A percentile compares a stretch with the other conserved stretches of the same genome.
phyloP scores from a whole-genome alignment of 2,113 vertebrate genomes.

The Chloroceryle aenea region DNA sequence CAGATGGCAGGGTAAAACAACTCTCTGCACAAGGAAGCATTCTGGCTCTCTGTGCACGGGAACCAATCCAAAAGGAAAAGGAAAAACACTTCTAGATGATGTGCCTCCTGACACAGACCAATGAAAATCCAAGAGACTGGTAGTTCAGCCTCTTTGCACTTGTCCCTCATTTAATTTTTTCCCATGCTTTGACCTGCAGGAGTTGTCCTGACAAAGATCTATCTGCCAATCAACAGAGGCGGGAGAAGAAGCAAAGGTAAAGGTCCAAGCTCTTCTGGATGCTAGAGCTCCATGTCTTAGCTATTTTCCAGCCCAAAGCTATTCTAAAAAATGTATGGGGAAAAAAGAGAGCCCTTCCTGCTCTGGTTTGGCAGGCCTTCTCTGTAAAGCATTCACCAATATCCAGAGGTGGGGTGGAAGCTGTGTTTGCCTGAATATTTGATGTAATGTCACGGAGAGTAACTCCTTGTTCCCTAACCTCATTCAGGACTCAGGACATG shows the following conservation, averaged over 20 bases:
- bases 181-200: background rate
- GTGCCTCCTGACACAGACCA: background rate
- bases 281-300: background rate
- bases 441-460: background rate
- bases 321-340: background rate
- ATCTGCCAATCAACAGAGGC: background rate
- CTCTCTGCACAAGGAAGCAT: background rate
- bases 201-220: background rate
- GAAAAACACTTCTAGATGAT: slow-evolving; percentile 9
- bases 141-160: background rate
- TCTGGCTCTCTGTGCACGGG: background rate
- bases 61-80: slow-evolving; percentile 25
- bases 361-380: background rate
- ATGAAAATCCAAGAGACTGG: background rate
- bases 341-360: background rate
- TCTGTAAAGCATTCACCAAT: background rate
- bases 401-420: background rate
- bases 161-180: background rate
- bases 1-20: slow-evolving; percentile 60
- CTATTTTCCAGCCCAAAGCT: background rate
- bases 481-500: background rate
- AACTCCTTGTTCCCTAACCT: background rate
- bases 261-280: background rate
- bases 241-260: background rate
- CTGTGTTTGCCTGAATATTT: background rate